Base-by-base conservation (phyloP, 2,888 invertebrate species). In the Macrostomum cliftonense region DNA sequence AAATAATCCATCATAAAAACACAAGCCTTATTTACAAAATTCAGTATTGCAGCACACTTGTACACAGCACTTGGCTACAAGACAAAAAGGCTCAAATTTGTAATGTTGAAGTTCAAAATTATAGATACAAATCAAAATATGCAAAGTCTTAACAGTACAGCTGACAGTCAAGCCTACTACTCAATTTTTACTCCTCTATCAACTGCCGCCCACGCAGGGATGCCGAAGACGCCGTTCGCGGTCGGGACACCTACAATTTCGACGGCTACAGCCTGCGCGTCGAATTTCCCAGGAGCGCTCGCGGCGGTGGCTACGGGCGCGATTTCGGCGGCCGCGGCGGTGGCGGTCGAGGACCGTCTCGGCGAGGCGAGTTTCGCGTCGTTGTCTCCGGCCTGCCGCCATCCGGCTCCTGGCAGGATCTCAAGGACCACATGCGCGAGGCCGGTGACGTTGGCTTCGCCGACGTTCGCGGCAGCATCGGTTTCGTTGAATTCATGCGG, bases 401-500 rank as follows among this genome's bases (percentile, higher is more conserved):
- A 1, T 82, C 83, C 42, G 87, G 87, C 2, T 85, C 84, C 51
- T 87, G 87, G 87, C 86, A 89, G 73, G 93, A 95, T 71, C 74
- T 97, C 47, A 97, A 97, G 70, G 95, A 97, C 73, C 95, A 97
- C 71, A 95, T 95, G 93, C 78, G 95, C 45, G 95, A 97, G 70
- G 95, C 95, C 0, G 95, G 97, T 12, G 95, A 97, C 73, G 93
- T 97, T 2, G 85, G 84, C 50, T 97, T 95, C 0, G 95, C 97
- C 74, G 86, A 89, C 1, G 91, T 86, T 74, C 93, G 93, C 71
- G 95, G 97, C 70, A 93, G 97, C 53, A 88, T 91, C 1, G 97
- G 97, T 1, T 91, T 95, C 5, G 95, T 97, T 1, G 97, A 99
- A 71, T 97, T 93, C 73, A 74, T 93, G 45, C 78, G 91, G 9